Conservation (phyloP, 2,113 vertebrate genomes). For the Corythoichthys intestinalis region DNA sequence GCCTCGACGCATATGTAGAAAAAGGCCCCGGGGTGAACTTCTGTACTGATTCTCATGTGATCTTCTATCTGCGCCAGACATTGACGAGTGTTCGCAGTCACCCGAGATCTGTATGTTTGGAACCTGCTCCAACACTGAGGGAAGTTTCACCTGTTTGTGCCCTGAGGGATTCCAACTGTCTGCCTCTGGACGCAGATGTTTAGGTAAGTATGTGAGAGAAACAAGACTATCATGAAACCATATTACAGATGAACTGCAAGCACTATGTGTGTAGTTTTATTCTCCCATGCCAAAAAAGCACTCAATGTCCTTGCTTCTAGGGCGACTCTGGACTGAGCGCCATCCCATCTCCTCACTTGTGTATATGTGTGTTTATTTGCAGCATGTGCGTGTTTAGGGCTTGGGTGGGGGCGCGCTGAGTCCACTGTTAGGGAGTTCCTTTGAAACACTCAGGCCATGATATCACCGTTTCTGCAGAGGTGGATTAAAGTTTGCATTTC, state of each 20-base stretch:
- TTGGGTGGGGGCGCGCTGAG: slow-evolving; percentile 46
- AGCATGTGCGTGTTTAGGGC: slow-evolving; percentile 16
- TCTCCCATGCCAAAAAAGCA: slow-evolving; percentile 45
- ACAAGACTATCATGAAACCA: slow-evolving; percentile 6
- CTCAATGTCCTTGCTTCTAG: slow-evolving; percentile 56
- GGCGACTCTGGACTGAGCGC: slow-evolving; percentile 54
- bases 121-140: slow-evolving; percentile 88
- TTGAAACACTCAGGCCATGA: slow-evolving; percentile 63
- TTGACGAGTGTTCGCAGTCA: slow-evolving; percentile 86
- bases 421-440: slow-evolving; percentile 67
- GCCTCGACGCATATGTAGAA: background rate
- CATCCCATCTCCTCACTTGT: slow-evolving; percentile 69
- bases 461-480: slow-evolving; percentile 57
- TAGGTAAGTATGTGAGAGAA: slow-evolving; percentile 74
- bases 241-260: slow-evolving; percentile 18
- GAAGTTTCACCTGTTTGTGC: slow-evolving; percentile 91
- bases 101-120: slow-evolving; percentile 88
- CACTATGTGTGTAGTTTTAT: slow-evolving; percentile 33
- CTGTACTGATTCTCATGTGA: slow-evolving; percentile 1
- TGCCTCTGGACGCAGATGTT: slow-evolving; percentile 84
- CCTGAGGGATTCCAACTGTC: slow-evolving; percentile 89
- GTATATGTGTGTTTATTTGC: slow-evolving; percentile 20
- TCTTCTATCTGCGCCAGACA: slow-evolving; percentile 76
- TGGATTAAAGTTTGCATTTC: slow-evolving; percentile 52
- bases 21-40: background rate